Evolutionary conservation across 2,888 invertebrate species (phyloP).

Genomic region (Rugalucina vietnamica): DNA sequence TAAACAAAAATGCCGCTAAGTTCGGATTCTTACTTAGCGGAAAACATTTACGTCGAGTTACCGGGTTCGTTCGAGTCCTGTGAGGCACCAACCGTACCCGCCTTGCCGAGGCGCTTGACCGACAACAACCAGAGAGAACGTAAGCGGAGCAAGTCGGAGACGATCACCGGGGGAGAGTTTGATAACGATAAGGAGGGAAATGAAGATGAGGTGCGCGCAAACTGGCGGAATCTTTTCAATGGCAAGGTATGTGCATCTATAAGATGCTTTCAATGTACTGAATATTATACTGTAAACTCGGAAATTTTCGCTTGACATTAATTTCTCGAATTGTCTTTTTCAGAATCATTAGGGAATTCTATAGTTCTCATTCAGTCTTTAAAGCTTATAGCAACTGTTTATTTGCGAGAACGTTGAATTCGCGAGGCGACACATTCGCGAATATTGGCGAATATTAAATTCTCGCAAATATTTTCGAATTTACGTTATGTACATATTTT

Average conservation of each 20-base stretch:
- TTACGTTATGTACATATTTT: too few species aligned
- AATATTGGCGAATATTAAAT: too few species aligned
- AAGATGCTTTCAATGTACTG: too few species aligned
- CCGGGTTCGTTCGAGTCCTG: background rate
- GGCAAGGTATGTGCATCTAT: too few species aligned
- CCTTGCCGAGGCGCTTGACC: background rate
- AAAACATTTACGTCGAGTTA: background rate
- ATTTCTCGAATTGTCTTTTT: too few species aligned
- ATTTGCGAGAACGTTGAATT: background rate
- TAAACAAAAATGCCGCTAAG: background rate
- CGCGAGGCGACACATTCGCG: background rate
- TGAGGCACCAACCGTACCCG: too few species aligned
- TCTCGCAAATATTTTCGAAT: too few species aligned
- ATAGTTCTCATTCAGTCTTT: background rate
- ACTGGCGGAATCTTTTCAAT: background rate
- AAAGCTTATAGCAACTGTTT: background rate
- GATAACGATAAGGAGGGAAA: background rate
- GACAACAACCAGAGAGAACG: background rate
- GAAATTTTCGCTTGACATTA: background rate
- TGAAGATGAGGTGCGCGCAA: background rate
- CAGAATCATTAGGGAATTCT: background rate
- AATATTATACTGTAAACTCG: background rate
- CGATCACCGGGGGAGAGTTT: background rate
- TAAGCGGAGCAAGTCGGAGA: background rate
- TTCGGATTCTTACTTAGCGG: background rate